phyloP scores from a whole-genome alignment of 2,113 vertebrate species.

The Ictalurus furcatus region DNA sequence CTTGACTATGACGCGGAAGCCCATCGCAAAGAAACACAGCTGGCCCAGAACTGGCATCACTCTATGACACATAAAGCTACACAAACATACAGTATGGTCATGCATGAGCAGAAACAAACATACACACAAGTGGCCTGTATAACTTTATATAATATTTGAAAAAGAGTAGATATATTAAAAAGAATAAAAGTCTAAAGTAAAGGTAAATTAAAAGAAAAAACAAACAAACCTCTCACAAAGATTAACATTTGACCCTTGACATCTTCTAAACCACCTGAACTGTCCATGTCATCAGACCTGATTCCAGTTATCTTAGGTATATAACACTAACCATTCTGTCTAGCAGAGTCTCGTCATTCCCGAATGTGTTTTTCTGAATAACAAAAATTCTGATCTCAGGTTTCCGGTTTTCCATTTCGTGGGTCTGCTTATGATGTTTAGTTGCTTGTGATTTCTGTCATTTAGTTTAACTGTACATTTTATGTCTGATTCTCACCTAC shows the following conservation, averaged over 20 bases:
- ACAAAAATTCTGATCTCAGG: not conserved
- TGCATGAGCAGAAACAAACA: not conserved
- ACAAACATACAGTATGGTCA: not conserved
- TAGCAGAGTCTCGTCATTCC: not conserved
- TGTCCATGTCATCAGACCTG: too few species aligned
- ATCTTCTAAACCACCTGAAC: not conserved
- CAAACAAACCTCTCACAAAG: too few species aligned
- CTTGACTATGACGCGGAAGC: constrained; percentile 84
- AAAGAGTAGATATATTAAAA: not conserved
- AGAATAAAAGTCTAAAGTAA: not conserved
- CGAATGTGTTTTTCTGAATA: not conserved
- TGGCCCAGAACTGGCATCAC: constrained; percentile 77
- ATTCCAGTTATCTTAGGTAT: too few species aligned
- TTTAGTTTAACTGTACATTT: not conserved
- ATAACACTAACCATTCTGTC: not conserved
- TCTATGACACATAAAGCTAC: constrained; percentile 77
- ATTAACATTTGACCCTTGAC: too few species aligned
- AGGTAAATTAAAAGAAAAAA: not conserved
- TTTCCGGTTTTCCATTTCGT: not conserved
- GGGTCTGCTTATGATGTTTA: not conserved
- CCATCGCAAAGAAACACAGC: constrained; percentile 83
- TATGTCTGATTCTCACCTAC: not conserved
- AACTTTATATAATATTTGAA: not conserved
- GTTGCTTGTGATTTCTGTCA: not conserved
- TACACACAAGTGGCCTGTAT: not conserved